These are phyloP conservation scores for Sebastes minor DNA, from an alignment of 2,797 vertebrate genomes.

Conservation along the genomic window DNA sequence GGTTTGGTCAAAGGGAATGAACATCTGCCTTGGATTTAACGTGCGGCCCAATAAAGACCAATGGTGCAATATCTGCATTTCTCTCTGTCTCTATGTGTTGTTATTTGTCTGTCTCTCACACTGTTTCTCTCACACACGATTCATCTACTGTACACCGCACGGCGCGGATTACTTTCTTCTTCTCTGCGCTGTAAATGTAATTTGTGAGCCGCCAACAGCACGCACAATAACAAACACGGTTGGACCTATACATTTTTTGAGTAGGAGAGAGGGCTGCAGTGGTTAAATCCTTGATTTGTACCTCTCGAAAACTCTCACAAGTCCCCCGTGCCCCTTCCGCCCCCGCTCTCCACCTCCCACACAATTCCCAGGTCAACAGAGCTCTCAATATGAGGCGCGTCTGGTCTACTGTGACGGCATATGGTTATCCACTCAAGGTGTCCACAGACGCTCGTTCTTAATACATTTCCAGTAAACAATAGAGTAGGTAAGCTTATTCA, in stretches of 20 bases:
- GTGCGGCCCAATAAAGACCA: constrained; percentile 66
- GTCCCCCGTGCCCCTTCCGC: constrained; percentile 69
- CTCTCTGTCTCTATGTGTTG: constrained; percentile 40
- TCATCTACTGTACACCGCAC: neutral
- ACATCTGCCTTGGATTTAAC: constrained; percentile 81
- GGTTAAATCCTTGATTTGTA: constrained; percentile 87
- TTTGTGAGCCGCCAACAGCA: constrained; percentile 11
- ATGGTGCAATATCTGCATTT: constrained; percentile 49
- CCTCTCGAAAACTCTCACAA: constrained; percentile 79
- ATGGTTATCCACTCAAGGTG: constrained; percentile 85
- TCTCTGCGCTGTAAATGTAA: constrained; percentile 1
- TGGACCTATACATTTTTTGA: constrained; percentile 45
- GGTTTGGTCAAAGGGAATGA: constrained; percentile 66
- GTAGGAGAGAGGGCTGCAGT: constrained; percentile 56
- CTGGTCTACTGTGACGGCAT: constrained; percentile 84
- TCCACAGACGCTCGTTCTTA: constrained; percentile 72
- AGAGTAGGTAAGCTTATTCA: constrained; percentile 49
- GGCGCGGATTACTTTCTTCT: constrained; percentile 1
- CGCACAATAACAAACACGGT: constrained; percentile 19
- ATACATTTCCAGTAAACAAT: constrained; percentile 71
- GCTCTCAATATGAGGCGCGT: constrained; percentile 80
- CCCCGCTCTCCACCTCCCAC: constrained; percentile 81
- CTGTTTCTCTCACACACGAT: constrained; percentile 29
- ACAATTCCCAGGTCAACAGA: constrained; percentile 85
- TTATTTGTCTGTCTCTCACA: constrained; percentile 33